These are phyloP conservation scores for Pseudochirops corinnae DNA, from an alignment of 2,797 vertebrate species.

Conservation along the genomic window DNA sequence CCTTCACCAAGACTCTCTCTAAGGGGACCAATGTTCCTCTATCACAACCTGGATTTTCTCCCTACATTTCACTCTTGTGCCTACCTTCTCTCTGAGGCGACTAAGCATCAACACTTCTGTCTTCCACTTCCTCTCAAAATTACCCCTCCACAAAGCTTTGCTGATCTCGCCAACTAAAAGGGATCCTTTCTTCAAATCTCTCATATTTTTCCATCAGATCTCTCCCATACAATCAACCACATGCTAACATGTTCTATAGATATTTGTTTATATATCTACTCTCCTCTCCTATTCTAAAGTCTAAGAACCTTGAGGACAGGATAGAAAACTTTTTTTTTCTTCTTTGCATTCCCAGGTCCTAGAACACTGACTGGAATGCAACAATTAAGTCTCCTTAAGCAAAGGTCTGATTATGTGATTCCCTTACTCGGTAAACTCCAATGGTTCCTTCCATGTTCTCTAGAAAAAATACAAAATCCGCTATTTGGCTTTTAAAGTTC, in stretches of 20 bases:
- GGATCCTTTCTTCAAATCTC: not conserved
- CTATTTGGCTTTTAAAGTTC: not conserved
- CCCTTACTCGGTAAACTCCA: not conserved
- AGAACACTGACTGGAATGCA: not conserved
- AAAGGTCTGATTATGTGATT: not conserved
- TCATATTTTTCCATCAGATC: not conserved
- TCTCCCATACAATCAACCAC: not conserved
- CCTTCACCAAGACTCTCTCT: not conserved
- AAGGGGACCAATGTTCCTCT: not conserved
- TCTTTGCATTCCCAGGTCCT: not conserved
- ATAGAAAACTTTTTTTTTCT: not conserved
- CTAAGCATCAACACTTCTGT: not conserved
- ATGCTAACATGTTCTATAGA: not conserved
- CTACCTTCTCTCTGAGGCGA: not conserved
- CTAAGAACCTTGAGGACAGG: conserved; percentile 36
- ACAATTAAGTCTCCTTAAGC: not conserved
- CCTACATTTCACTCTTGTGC: not conserved
- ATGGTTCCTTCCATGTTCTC: not conserved
- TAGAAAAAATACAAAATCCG: not conserved
- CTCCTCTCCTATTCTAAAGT: not conserved
- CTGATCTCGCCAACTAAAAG: not conserved
- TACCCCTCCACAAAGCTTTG: conserved; percentile 1
- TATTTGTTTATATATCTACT: not conserved
- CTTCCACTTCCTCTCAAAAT: not conserved
- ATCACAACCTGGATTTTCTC: not conserved